Conservation (phyloP, 2,797 vertebrate genomes). For the Microhierax caerulescens region DNA sequence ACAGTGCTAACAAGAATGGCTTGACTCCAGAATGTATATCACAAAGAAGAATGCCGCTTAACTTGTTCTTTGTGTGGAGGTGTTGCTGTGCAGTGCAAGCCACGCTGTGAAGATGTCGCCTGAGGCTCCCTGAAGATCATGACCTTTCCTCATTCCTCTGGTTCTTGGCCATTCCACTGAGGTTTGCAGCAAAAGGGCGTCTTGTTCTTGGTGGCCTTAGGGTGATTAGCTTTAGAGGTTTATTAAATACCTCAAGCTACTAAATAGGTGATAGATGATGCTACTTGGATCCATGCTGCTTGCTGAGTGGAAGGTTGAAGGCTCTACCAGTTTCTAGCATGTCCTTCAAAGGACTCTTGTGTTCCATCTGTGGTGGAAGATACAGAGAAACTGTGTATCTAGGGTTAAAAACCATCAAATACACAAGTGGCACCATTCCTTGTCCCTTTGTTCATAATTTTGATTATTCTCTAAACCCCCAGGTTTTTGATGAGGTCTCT, state of each 20-base stretch:
- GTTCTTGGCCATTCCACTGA: background rate
- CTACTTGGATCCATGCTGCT: background rate
- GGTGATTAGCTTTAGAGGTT: background rate
- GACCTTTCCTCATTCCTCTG: background rate
- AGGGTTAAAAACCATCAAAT: background rate
- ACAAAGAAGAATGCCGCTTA: background rate
- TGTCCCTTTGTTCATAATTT: background rate
- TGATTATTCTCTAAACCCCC: background rate
- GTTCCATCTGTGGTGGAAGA: background rate
- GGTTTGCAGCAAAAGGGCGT: background rate
- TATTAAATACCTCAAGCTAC: background rate
- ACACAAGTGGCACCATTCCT: background rate
- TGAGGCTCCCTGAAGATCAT: background rate
- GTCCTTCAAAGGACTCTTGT: background rate
- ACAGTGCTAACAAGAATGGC: background rate
- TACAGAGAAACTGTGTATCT: background rate
- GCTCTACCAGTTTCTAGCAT: background rate
- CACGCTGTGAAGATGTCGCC: rapidly evolving
- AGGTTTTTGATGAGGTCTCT: background rate
- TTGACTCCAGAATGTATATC: background rate
- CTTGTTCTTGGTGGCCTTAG: background rate
- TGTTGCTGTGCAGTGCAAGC: background rate
- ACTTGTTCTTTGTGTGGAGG: background rate
- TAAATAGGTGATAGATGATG: background rate
- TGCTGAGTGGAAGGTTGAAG: background rate